Evolutionary conservation across 2,797 vertebrate genomes (phyloP).

Genomic region (Catostomus latipinnis): DNA sequence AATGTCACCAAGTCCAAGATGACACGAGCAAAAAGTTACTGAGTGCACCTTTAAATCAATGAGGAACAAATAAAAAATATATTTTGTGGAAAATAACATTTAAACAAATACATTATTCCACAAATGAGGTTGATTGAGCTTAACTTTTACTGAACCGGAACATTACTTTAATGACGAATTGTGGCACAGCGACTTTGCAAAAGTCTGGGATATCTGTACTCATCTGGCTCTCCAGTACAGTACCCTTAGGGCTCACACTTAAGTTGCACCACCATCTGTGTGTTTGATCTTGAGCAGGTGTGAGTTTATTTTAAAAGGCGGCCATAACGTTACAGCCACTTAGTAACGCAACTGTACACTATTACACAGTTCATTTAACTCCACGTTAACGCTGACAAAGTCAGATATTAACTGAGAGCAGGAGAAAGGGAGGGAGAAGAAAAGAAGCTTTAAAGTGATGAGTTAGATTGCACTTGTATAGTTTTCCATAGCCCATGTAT

Average conservation of each 20-base stretch:
- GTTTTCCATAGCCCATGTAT: constrained; percentile 76
- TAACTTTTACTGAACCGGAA: no score
- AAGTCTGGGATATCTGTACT: no score
- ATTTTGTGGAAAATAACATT: no score
- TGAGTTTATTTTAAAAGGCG: constrained; percentile 35
- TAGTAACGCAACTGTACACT: constrained; percentile 9
- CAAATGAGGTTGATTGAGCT: no score
- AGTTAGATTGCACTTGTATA: constrained; percentile 74
- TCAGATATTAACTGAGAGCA: not conserved
- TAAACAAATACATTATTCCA: no score
- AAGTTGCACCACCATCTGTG: constrained; percentile 3
- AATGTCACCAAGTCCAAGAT: no score
- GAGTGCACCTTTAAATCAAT: no score
- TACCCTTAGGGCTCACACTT: constrained; percentile 1
- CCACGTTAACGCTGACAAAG: constrained; percentile 2
- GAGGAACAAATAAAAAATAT: no score
- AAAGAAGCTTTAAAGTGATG: constrained; percentile 69
- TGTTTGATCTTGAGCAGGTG: constrained; percentile 46
- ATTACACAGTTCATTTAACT: constrained; percentile 28
- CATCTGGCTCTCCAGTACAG: not conserved
- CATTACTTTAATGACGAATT: no score
- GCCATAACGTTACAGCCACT: constrained; percentile 39
- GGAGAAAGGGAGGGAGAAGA: constrained; percentile 9
- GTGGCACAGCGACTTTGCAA: no score
- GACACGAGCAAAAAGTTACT: no score